Evolutionary conservation across 2,113 vertebrate species (phyloP), one percentile per base, ranked within the genome.

Genomic region (Malurus elegans): DNA sequence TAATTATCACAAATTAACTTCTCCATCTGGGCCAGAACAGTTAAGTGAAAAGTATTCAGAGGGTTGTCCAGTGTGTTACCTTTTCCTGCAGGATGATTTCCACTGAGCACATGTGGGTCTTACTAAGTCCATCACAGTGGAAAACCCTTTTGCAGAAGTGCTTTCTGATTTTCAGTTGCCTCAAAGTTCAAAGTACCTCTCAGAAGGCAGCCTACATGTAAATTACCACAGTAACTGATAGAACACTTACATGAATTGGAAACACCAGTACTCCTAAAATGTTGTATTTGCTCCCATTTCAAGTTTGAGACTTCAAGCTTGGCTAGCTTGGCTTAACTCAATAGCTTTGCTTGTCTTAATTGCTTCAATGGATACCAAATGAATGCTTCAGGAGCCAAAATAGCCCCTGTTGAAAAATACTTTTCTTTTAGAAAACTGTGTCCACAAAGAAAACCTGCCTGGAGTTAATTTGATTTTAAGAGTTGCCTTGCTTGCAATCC

Each of bases 1-100:
- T 93, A 87, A 96, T 96, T 94, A 89, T 67, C 87, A 75, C 78
- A 71, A 91, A 89, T 71, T 82, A 85, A 4, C 31, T 87, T 91
- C n/a, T 87, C 45, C 48, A 42, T 44, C 69, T 50, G 3, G 73
- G 48, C 21, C 61, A 91, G 57, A 67, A 60, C 10, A 87, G 87
- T 48, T 58, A 44, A 3, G 3, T 25, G 40, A 75, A 40, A 86
- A 84, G 58, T 23, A 86, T 40, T 48, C 36, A 48, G 14, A 53
- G 29, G 14, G 3, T 9, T 84, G 48, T 67, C 44, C 69, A 31
- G 34, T 5, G 18, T 56, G 25, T 75, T 90, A 40, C 29, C 24
- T 79, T 64, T 84, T 51, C 38, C 24, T 74, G 32, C 48, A 53
- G 61, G 12, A 31, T 21, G 47, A 67, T 51, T 53, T 89, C 61